Base-by-base conservation (phyloP, 2,113 vertebrate genomes). In the Corydoras maculifer region DNA sequence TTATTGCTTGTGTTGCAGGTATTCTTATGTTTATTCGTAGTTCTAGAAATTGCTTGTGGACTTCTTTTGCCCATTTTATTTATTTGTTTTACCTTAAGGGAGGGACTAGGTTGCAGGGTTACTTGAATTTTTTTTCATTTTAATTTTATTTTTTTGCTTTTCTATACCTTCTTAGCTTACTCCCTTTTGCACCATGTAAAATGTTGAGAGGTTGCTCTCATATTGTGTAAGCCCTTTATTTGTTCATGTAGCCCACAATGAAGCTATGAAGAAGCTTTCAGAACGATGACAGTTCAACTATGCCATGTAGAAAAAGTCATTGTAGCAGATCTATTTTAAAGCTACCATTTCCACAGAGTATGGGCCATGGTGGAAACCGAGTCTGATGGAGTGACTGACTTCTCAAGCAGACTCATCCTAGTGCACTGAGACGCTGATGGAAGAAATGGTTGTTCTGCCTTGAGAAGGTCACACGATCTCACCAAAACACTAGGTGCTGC, bases 21-120 rank as follows among this genome's bases (percentile, higher is more conserved):
- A 74, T 63, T 72, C 66, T 74, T 75, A 74, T 78, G 76, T 74
- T 75, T 78, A 79, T 75, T 85, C 82, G 70, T 79, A 74, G 65
- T 73, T 79, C 35, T 43, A 43, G 73, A 83, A 77, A 72, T 77
- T 65, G 53, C 49, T 79, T 65, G 65, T 69, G 73, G 62, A 57
- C 30, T 60, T 62, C 58, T 69, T 60, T 57, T 62, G 50, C 9
- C 49, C 63, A 10, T 60, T 69, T 51, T 13, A 7, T 76, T 75
- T 77, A 43, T 65, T 73, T 65, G 59, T 77, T 71, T 65, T 72
- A 72, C 62, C 50, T 54, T 31, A 68, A 77, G 67, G 79, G 68
- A 69, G 75, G 75, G 43, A 76, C 71, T 62, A 72, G 66, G 70
- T 79, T 75, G 30, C 77, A 72, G 70, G 77, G 77, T 75, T 74